Evolutionary conservation across 1,140 invertebrate species (phyloP).

Genomic region (Triops cancriformis): DNA sequence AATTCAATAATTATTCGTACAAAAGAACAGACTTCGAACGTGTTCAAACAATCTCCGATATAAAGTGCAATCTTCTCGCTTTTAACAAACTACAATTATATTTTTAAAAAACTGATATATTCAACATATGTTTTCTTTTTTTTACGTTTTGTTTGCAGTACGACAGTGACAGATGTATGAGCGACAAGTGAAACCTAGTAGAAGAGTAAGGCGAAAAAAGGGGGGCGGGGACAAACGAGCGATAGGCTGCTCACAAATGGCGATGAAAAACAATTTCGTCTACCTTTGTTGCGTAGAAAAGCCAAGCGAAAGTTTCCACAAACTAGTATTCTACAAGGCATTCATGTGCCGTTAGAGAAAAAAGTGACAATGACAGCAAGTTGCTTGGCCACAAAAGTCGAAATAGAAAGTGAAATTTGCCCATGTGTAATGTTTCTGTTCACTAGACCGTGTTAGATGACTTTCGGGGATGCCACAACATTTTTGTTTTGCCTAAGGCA

Average conservation of each 20-base stretch:
- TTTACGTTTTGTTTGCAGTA: not conserved
- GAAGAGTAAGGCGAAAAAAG: not conserved
- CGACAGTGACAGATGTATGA: not conserved
- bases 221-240: too few relatives aligned
- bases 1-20: too few relatives aligned
- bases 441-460: not conserved
- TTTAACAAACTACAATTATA: not conserved
- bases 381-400: not conserved
- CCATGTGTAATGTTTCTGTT: not conserved
- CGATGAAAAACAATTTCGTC: not conserved
- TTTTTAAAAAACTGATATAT: not conserved
- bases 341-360: not conserved
- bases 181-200: not conserved
- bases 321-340: not conserved
- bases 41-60: too few relatives aligned
- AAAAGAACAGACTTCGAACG: too few relatives aligned
- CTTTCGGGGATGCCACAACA: not conserved
- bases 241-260: not conserved
- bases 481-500: too few relatives aligned
- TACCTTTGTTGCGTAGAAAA: not conserved
- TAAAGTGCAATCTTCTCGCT: too few relatives aligned
- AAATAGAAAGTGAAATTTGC: constrained; percentile 1
- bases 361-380: not conserved
- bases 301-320: not conserved
- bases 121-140: not conserved